phyloP scores from a whole-genome alignment of 2,113 vertebrate genomes.

The Heloderma charlesbogerti region DNA sequence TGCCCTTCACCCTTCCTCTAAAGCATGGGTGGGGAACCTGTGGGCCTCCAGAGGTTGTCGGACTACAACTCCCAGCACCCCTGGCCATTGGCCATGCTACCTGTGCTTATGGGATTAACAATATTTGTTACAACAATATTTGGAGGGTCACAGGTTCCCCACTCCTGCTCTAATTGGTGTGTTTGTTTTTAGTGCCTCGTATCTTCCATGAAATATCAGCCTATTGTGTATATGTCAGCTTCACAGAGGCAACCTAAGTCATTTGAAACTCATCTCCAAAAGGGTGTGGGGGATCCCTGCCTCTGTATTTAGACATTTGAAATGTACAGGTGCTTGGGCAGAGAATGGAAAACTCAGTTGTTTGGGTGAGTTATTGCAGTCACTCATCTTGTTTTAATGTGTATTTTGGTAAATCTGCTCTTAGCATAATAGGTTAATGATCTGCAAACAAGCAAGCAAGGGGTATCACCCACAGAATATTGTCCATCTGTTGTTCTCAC shows the following conservation, averaged over 20 bases:
- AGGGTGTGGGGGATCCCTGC: too few species aligned
- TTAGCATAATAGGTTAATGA: neutral
- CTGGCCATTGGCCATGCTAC: neutral
- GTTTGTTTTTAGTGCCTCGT: neutral
- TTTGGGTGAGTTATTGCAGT: neutral
- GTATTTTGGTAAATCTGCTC: neutral
- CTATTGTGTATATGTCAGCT: constrained; percentile 8
- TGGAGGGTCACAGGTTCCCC: neutral
- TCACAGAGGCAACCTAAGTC: neutral
- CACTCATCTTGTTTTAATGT: neutral
- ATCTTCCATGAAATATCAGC: neutral
- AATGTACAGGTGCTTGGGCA: neutral
- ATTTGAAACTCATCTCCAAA: neutral
- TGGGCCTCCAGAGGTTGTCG: neutral
- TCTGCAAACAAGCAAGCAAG: neutral
- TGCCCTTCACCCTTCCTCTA: neutral
- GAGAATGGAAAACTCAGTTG: neutral
- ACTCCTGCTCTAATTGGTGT: too few species aligned
- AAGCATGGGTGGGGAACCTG: neutral
- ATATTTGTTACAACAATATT: neutral
- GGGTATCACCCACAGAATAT: neutral
- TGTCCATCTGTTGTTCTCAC: neutral
- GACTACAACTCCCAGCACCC: neutral
- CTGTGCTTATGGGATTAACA: neutral
- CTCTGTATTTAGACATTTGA: neutral